A percentile compares a stretch with the other conserved stretches of the same genome.
Conservation (phyloP, 1,140 invertebrate species). For the Marisa cornuarietis region DNA sequence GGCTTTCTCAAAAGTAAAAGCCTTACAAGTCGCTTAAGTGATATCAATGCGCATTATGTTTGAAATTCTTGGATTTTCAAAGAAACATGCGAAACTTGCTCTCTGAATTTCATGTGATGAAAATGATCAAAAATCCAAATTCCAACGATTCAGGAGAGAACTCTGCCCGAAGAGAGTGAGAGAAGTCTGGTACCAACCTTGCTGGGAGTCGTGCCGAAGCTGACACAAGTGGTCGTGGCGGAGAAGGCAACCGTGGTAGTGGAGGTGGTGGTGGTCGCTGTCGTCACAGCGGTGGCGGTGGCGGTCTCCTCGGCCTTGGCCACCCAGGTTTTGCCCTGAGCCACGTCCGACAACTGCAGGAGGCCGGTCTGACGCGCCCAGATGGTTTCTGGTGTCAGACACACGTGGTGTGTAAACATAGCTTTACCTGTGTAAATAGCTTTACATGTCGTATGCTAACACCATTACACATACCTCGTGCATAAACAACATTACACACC, state of each 20-base stretch:
- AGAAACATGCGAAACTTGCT: no score
- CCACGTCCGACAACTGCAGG: slow-evolving; percentile 42
- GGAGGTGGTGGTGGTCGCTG: slow-evolving; percentile 24
- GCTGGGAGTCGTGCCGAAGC: background rate
- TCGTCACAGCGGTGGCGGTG: background rate
- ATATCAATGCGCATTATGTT: no score
- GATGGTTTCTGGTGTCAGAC: slow-evolving; percentile 75
- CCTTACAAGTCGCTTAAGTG: no score
- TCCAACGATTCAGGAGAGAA: no score
- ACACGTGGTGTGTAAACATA: background rate
- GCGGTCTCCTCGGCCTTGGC: slow-evolving; percentile 26
- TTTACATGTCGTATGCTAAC: background rate
- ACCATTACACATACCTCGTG: no score
- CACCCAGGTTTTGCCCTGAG: slow-evolving; percentile 29
- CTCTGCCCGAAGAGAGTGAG: no score
- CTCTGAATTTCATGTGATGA: no score
- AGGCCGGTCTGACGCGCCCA: slow-evolving; percentile 77
- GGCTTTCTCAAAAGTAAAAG: no score
- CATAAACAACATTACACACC: no score
- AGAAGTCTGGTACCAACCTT: slow-evolving; percentile 2
- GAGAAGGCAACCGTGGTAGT: background rate
- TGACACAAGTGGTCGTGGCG: slow-evolving; percentile 17
- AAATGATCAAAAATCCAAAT: no score
- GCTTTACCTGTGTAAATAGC: background rate
- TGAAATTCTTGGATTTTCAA: no score